These are phyloP conservation scores for Podarcis siculus DNA, from an alignment of 2,797 vertebrate species.

Conservation along the genomic window DNA sequence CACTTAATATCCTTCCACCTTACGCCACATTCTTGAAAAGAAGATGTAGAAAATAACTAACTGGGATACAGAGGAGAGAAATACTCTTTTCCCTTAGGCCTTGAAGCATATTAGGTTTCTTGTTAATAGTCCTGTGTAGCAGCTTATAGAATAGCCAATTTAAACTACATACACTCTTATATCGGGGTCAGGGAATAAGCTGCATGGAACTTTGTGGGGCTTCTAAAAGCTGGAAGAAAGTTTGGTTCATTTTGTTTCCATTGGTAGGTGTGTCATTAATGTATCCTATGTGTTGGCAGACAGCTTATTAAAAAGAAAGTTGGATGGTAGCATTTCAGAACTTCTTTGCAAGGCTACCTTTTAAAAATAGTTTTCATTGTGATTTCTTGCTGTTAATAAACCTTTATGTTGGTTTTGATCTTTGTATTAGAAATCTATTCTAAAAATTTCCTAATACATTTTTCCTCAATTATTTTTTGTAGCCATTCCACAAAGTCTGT, in stretches of 20 bases:
- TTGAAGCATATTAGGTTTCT: too few species aligned
- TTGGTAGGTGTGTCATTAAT: not conserved
- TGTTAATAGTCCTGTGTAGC: too few species aligned
- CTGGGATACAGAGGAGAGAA: too few species aligned
- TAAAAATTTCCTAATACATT: not conserved
- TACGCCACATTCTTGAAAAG: too few species aligned
- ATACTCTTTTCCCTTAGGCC: too few species aligned
- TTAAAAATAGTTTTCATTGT: constrained; percentile 20
- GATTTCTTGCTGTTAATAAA: constrained; percentile 2
- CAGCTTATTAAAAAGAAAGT: not conserved
- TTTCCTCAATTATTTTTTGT: constrained; percentile 55
- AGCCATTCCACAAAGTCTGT: constrained; percentile 99
- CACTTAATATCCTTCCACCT: too few species aligned
- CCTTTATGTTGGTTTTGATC: not conserved
- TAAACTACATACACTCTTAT: too few species aligned
- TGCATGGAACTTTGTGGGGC: not conserved
- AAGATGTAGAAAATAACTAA: too few species aligned
- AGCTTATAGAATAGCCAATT: too few species aligned
- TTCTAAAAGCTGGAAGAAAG: not conserved
- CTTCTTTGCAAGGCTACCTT: not conserved
- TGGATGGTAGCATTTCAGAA: not conserved
- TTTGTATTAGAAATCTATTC: not conserved
- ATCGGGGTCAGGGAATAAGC: too few species aligned
- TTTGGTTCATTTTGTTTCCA: not conserved
- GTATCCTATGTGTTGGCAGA: not conserved